Conservation (phyloP, 2,797 vertebrate species). For the Poeciliopsis infans region DNA sequence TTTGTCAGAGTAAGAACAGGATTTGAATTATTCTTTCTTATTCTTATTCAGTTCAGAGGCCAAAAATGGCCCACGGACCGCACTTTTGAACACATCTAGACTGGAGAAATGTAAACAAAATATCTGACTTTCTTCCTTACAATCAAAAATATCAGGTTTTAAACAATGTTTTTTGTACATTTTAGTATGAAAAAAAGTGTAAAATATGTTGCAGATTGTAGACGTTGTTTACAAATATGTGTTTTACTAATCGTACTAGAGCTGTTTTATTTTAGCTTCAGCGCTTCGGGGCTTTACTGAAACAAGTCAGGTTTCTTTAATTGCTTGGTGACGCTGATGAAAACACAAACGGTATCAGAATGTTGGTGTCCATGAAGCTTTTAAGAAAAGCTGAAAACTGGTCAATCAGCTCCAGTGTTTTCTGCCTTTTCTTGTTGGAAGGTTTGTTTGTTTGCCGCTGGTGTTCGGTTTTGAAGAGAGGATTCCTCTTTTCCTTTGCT, state of each 20-base stretch:
- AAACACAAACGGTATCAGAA: background rate
- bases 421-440: background rate
- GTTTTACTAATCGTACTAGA: background rate
- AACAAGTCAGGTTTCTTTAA: background rate
- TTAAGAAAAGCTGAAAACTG: background rate
- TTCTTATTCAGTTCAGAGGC: background rate
- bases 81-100: background rate
- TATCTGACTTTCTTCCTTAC: background rate
- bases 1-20: background rate
- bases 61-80: background rate
- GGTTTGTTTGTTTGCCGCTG: background rate
- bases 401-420: background rate
- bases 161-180: background rate
- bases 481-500: background rate
- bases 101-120: background rate
- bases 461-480: background rate
- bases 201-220: background rate
- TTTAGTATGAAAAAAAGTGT: background rate
- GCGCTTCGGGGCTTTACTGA: background rate
- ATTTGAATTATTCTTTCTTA: background rate
- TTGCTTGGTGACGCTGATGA: background rate
- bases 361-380: background rate
- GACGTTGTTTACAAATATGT: background rate
- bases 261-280: background rate
- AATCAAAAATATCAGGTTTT: background rate